Conservation (phyloP, 2,888 invertebrate species). For the Coelopa pilipes region DNA sequence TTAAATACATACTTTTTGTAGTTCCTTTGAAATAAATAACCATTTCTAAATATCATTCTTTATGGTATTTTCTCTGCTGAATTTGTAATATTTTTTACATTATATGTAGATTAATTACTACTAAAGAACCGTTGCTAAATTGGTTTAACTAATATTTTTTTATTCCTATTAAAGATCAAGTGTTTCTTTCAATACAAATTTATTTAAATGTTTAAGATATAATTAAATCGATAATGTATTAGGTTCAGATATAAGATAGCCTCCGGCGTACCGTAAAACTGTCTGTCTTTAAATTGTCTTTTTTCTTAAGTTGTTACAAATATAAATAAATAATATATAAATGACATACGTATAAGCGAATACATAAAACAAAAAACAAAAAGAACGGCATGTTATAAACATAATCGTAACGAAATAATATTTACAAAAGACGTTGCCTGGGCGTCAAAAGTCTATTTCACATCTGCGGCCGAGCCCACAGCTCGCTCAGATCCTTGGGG, state of each 20-base stretch:
- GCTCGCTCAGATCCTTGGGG: conserved; percentile 59
- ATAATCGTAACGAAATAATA: background rate
- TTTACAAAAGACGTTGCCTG: conserved; percentile 42
- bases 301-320: background rate
- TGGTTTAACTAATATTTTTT: too few species aligned
- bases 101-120: background rate
- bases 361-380: too few species aligned
- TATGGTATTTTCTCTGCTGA: background rate
- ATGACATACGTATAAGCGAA: background rate
- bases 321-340: background rate
- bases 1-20: background rate
- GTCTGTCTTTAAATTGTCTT: conserved; percentile 32
- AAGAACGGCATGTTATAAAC: too few species aligned
- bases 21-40: background rate
- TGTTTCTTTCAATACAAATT: background rate
- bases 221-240: background rate
- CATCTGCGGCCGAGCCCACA: conserved; percentile 61
- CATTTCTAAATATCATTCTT: too few species aligned
- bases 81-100: background rate
- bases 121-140: background rate
- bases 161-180: too few species aligned
- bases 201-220: background rate
- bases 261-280: conserved; percentile 21
- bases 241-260: conserved; percentile 23
- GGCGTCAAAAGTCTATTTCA: conserved; percentile 52